Conservation (phyloP, 1,140 invertebrate genomes). For the Drosophila jambulina region DNA sequence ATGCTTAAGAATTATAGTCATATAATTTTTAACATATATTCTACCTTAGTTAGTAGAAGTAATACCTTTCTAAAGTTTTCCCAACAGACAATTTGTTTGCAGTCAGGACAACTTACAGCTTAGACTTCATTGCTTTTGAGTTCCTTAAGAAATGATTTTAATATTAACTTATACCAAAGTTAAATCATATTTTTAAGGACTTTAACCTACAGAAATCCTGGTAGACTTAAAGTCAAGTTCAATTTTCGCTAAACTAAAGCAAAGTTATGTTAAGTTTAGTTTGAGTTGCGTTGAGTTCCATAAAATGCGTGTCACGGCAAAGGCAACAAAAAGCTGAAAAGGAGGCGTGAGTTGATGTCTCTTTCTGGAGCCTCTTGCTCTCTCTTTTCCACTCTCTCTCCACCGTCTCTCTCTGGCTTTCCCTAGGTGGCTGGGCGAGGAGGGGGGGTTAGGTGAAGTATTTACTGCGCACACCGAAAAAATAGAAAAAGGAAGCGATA, state of each 20-base stretch:
- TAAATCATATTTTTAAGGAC: background rate
- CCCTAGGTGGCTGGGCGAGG: background rate
- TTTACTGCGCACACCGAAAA: conserved; percentile 66
- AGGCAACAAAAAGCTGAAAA: conserved; percentile 32
- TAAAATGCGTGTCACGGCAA: conserved; percentile 70
- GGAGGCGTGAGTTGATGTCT: conserved; percentile 56
- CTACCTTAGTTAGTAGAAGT: background rate
- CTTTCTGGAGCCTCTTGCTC: conserved; percentile 17
- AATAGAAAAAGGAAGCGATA: conserved; percentile 56
- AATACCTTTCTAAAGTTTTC: background rate
- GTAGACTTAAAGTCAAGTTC: conserved; percentile 9
- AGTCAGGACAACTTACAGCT: background rate
- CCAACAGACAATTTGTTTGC: background rate
- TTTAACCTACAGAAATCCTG: background rate
- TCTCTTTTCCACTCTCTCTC: conserved; percentile 1
- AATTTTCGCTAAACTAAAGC: conserved; percentile 1
- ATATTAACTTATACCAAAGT: background rate
- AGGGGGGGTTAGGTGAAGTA: conserved; percentile 39
- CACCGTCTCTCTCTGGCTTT: background rate
- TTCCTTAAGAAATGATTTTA: background rate
- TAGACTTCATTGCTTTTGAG: background rate
- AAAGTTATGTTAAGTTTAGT: conserved; percentile 25
- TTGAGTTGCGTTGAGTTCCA: conserved; percentile 32
- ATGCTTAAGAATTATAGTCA: too few relatives aligned
- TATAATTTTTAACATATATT: too few relatives aligned